Conservation (phyloP, 2,888 invertebrate genomes). For the Drosophila birchii region DNA sequence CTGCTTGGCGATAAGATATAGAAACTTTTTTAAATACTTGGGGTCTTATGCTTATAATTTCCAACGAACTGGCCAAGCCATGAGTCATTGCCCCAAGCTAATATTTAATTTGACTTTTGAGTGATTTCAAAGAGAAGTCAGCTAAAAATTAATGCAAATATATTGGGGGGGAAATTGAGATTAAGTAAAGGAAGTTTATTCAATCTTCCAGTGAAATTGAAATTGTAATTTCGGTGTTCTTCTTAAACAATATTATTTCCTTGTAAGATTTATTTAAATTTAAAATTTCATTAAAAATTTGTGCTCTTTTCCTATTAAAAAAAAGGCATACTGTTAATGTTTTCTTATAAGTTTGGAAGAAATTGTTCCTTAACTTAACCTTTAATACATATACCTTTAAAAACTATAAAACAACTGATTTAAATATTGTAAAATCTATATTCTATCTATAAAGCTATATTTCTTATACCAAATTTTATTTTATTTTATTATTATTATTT, state of each 20-base stretch:
- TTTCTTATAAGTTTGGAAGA: background rate
- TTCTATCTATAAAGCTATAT: background rate
- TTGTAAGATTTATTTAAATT: background rate
- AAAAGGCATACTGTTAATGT: background rate
- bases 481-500: background rate
- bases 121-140: background rate
- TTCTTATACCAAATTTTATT: background rate
- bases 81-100: slow-evolving; percentile 34
- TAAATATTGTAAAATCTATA: background rate
- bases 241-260: background rate
- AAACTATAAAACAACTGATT: background rate
- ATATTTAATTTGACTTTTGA: slow-evolving; percentile 23
- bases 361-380: background rate
- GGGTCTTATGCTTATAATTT: slow-evolving; percentile 33
- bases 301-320: background rate
- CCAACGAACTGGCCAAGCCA: slow-evolving; percentile 9
- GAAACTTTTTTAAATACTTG: slow-evolving; percentile 25
- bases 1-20: slow-evolving; percentile 42
- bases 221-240: background rate
- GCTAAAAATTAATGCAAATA: background rate
- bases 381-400: background rate
- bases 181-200: background rate
- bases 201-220: background rate
- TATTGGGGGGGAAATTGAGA: background rate
- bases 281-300: background rate